Evolutionary conservation across 92 coral and sea anemone species (phyloP).

Genomic region (Epizoanthus fatuus): DNA sequence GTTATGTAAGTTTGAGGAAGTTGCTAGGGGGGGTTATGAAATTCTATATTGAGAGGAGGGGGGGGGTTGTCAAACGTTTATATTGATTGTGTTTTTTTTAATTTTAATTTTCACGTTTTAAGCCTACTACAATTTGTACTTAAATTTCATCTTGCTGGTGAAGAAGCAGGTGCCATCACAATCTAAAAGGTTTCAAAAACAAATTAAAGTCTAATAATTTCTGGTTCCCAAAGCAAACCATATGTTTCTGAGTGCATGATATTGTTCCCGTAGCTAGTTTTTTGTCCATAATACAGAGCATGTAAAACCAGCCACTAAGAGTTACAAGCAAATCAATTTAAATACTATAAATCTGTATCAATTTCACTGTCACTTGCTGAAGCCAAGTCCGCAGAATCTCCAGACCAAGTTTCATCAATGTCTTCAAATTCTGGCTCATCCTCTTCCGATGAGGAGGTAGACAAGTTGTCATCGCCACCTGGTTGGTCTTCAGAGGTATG

Average conservation of each 20-base stretch:
- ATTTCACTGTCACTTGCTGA: constrained; percentile 1
- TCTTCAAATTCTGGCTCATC: neutral
- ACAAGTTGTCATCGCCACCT: constrained; percentile 6
- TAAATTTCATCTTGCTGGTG: neutral
- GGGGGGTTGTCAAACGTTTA: too few relatives aligned
- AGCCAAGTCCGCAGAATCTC: neutral
- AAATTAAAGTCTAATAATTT: neutral
- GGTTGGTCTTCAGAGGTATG: constrained; percentile 2
- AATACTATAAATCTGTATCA: neutral
- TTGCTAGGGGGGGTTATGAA: too few relatives aligned
- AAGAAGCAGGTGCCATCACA: constrained; percentile 15
- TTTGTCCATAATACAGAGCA: neutral
- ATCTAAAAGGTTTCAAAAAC: neutral
- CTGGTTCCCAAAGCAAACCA: neutral
- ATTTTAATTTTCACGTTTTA: too few relatives aligned
- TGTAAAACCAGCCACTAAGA: neutral
- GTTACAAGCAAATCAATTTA: neutral
- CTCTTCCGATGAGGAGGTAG: constrained; percentile 9
- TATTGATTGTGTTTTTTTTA: too few relatives aligned
- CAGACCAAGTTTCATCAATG: constrained; percentile 7
- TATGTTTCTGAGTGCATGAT: constrained; percentile 2
- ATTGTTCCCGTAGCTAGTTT: neutral
- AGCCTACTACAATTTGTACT: neutral
- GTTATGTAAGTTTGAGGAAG: too few relatives aligned
- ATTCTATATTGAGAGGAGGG: too few relatives aligned